phyloP scores from a whole-genome alignment of 2,113 vertebrate genomes.

The Myotis davidii region DNA sequence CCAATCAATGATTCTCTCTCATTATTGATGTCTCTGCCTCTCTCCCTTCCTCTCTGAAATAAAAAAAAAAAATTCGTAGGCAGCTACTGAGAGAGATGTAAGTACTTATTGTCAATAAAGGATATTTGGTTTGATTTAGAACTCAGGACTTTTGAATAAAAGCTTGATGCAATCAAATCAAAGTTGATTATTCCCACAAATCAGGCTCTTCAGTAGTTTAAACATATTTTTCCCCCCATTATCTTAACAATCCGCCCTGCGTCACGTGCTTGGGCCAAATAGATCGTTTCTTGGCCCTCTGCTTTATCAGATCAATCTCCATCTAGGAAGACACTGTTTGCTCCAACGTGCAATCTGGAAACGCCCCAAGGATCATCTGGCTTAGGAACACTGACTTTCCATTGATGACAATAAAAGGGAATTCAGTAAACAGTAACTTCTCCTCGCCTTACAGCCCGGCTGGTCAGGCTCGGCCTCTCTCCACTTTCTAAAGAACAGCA shows the following conservation, averaged over 20 bases:
- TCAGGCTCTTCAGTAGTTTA: constrained; percentile 16
- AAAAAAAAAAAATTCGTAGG: neutral
- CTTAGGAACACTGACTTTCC: constrained; percentile 25
- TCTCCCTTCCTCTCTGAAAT: too few species aligned
- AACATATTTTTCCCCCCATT: neutral
- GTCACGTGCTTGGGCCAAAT: constrained; percentile 25
- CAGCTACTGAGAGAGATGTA: neutral
- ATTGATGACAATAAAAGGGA: constrained; percentile 44
- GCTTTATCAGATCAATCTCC: constrained; percentile 28
- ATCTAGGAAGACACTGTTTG: constrained; percentile 36
- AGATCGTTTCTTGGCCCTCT: constrained; percentile 22
- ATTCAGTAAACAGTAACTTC: constrained; percentile 10
- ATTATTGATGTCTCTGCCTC: too few species aligned
- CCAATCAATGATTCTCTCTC: too few species aligned
- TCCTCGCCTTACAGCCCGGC: neutral
- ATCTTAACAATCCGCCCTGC: constrained; percentile 40
- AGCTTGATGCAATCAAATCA: neutral
- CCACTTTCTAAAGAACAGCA: constrained; percentile 5
- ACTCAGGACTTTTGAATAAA: neutral
- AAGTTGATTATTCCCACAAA: constrained; percentile 38
- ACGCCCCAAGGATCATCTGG: constrained; percentile 45
- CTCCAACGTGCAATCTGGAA: constrained; percentile 46
- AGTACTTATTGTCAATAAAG: neutral
- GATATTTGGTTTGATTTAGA: neutral
- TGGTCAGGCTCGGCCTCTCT: neutral